Conservation (phyloP, 2,888 invertebrate genomes). For the Nemurella pictetii region DNA sequence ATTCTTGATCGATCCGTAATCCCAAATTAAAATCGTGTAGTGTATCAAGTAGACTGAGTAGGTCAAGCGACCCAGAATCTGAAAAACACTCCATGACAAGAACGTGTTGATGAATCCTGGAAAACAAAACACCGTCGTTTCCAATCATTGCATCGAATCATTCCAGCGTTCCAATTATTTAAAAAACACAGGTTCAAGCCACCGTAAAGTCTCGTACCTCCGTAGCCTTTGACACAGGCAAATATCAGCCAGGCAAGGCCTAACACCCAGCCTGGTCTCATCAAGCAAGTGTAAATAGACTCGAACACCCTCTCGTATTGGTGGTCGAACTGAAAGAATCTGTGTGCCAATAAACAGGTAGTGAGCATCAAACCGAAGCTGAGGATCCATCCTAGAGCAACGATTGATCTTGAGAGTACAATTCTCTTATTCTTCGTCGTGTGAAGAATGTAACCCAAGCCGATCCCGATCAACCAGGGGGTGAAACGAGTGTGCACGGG, state of each 20-base stretch:
- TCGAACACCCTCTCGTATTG: conserved; percentile 57
- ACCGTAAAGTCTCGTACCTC: conserved; percentile 52
- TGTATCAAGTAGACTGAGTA: conserved; percentile 29
- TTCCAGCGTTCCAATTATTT: too few relatives aligned
- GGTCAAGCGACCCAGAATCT: conserved; percentile 20
- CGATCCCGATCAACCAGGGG: conserved; percentile 29
- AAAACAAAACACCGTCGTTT: too few relatives aligned
- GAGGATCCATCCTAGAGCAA: background rate
- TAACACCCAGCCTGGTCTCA: conserved; percentile 60
- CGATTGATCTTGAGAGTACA: background rate
- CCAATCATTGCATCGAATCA: too few relatives aligned
- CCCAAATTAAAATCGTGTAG: background rate
- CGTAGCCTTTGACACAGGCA: conserved; percentile 59
- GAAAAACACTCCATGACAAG: conserved; percentile 28
- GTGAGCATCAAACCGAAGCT: background rate
- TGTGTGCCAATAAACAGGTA: background rate
- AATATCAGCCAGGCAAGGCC: conserved; percentile 57
- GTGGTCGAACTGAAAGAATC: conserved; percentile 51
- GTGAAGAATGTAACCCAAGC: conserved; percentile 20
- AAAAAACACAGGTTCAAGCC: too few relatives aligned
- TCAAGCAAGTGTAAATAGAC: conserved; percentile 60
- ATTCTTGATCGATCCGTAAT: background rate
- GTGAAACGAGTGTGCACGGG: conserved; percentile 28
- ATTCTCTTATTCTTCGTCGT: background rate
- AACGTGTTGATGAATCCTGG: conserved; percentile 32